Percentiles rank a stretch among this genome's conserved stretches.
phyloP scores from a whole-genome alignment of 2,113 vertebrate species.

The Bettongia penicillata region DNA sequence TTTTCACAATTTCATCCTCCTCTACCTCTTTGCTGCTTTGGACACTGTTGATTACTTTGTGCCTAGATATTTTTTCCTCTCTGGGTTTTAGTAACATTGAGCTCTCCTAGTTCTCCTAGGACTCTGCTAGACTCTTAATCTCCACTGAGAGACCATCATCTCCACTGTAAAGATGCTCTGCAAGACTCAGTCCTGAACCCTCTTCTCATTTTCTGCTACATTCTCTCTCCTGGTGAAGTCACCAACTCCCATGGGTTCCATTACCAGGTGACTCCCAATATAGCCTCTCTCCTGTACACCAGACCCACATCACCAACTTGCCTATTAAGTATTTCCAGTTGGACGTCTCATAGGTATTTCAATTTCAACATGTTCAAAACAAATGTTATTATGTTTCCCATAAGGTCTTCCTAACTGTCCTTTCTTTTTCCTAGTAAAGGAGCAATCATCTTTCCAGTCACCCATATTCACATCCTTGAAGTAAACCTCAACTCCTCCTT shows the following conservation, averaged over 20 bases:
- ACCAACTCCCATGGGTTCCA: not conserved
- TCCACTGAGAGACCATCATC: not conserved
- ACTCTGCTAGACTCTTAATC: not conserved
- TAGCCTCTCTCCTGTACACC: not conserved
- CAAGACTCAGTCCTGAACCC: not conserved
- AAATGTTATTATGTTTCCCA: not conserved
- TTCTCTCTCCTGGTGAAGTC: not conserved
- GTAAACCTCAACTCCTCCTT: not conserved
- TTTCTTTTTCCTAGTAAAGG: not conserved
- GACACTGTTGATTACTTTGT: no score
- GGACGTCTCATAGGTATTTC: not conserved
- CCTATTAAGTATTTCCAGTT: not conserved
- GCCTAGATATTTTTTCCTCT: no score
- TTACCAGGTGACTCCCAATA: not conserved
- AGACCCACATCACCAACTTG: not conserved
- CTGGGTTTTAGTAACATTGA: not conserved
- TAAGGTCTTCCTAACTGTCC: not conserved
- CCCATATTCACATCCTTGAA: not conserved
- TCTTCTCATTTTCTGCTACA: not conserved
- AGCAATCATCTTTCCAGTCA: not conserved
- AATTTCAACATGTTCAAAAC: not conserved
- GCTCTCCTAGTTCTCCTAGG: not conserved
- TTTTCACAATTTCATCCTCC: no score
- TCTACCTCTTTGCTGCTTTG: no score
- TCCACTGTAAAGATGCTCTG: not conserved